phyloP scores from a whole-genome alignment of 2,888 invertebrate species.

The Arge pagana region DNA sequence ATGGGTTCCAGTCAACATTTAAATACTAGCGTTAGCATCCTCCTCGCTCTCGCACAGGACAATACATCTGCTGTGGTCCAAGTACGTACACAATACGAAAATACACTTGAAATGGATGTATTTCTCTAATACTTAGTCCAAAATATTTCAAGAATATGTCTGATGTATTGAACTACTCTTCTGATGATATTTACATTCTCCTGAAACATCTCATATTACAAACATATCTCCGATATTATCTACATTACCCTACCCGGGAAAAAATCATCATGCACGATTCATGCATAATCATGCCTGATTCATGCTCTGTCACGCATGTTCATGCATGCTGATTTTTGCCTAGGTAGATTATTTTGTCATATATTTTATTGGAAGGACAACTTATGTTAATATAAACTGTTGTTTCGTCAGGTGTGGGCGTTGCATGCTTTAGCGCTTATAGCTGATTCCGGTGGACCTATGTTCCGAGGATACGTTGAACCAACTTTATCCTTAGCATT shows the following conservation, averaged over 20 bases:
- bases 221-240: not conserved
- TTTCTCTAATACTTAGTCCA: too few relatives aligned
- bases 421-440: constrained; percentile 93
- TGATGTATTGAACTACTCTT: constrained; percentile 1
- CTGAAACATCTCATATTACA: not conserved
- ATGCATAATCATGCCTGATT: too few relatives aligned
- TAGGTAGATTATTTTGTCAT: not conserved
- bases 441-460: constrained; percentile 97
- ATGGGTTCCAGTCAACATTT: constrained; percentile 95
- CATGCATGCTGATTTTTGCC: too few relatives aligned
- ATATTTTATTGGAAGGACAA: constrained; percentile 10
- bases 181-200: too few relatives aligned
- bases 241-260: not conserved
- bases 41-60: constrained; percentile 93
- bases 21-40: constrained; percentile 91
- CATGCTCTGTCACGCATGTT: too few relatives aligned
- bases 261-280: too few relatives aligned
- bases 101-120: not conserved
- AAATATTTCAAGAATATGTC: not conserved
- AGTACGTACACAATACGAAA: too few relatives aligned
- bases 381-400: not conserved
- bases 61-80: constrained; percentile 93
- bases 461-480: constrained; percentile 98
- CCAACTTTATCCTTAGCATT: constrained; percentile 89
- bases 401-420: constrained; percentile 82